phyloP scores from a whole-genome alignment of 2,797 vertebrate genomes.

The Dendrocincla fuliginosa region DNA sequence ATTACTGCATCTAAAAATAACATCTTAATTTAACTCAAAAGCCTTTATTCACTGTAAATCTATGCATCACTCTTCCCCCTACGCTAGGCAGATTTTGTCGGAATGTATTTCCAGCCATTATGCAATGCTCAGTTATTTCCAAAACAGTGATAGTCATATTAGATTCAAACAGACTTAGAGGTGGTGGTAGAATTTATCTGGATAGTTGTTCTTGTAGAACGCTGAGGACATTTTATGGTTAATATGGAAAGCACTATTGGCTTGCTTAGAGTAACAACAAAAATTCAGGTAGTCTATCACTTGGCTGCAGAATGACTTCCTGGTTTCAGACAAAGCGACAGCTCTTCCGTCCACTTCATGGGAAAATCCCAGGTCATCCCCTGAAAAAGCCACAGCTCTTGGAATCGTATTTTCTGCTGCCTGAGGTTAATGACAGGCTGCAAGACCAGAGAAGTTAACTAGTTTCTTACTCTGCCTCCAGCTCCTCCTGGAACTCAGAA shows the following conservation, averaged over 20 bases:
- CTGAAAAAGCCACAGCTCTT: not conserved
- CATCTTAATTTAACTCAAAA: conserved; percentile 6
- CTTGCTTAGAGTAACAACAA: not conserved
- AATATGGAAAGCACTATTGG: not conserved
- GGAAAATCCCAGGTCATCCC: not conserved
- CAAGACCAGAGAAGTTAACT: not conserved
- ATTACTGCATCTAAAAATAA: conserved; percentile 27
- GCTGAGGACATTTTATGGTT: not conserved
- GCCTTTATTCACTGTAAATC: conserved; percentile 18
- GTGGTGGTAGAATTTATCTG: not conserved
- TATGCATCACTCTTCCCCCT: not conserved
- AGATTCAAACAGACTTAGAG: not conserved
- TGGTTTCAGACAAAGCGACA: not conserved
- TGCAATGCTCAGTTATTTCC: not conserved
- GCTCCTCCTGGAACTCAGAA: not conserved
- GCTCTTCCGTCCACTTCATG: not conserved
- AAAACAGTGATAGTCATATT: not conserved
- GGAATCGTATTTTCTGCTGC: not conserved
- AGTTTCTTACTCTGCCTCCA: not conserved
- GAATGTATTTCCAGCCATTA: not conserved
- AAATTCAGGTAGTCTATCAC: not conserved
- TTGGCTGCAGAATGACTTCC: not conserved
- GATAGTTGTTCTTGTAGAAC: not conserved
- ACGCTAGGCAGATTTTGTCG: not conserved
- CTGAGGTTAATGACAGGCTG: not conserved